These are phyloP conservation scores for Stenoptilia bipunctidactyla DNA, from an alignment of 2,888 invertebrate species.

Conservation along the genomic window DNA sequence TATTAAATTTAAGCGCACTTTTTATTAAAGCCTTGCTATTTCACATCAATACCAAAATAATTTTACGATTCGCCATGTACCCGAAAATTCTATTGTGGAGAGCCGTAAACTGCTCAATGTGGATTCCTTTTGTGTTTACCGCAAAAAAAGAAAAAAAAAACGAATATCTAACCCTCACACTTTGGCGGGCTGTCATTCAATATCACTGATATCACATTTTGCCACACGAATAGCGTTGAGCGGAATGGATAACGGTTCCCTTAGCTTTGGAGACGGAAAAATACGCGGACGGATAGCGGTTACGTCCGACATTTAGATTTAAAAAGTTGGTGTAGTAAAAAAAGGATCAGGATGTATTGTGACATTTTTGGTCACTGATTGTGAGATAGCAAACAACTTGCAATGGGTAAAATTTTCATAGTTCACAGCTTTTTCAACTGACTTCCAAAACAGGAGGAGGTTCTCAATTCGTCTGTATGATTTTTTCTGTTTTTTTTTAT, in stretches of 20 bases:
- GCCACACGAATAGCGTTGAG: conserved; percentile 45
- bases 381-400: no score
- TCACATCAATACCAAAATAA: not conserved
- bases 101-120: conserved; percentile 1
- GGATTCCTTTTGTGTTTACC: not conserved
- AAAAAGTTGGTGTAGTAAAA: no score
- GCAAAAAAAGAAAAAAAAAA: not conserved
- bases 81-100: not conserved
- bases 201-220: conserved; percentile 65
- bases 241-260: conserved; percentile 41
- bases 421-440: no score
- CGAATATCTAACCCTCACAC: not conserved
- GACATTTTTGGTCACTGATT: no score
- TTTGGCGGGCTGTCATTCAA: conserved; percentile 42
- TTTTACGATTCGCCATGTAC: not conserved
- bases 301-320: no score
- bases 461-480: no score
- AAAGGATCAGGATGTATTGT: no score
- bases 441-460: no score
- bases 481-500: no score
- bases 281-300: conserved; percentile 21
- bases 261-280: conserved; percentile 26
- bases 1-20: no score
- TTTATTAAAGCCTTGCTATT: no score
- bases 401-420: no score